Evolutionary conservation across 1,140 invertebrate species (phyloP).

Genomic region (Meteorus sp.): DNA sequence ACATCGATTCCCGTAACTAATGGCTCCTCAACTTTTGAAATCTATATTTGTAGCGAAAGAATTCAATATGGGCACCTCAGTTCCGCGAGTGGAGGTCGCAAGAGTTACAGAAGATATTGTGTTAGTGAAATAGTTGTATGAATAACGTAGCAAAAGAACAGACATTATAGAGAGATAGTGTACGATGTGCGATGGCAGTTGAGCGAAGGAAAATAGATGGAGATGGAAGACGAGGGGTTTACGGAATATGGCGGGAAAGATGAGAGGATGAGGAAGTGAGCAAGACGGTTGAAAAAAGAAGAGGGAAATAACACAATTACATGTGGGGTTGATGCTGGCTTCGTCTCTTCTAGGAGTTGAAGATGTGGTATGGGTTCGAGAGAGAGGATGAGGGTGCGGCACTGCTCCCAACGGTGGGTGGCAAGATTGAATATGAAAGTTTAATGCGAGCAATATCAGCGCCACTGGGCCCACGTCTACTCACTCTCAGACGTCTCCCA

Average conservation of each 20-base stretch:
- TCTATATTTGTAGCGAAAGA: too few species aligned
- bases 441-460: conserved; percentile 54
- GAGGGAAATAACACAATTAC: conserved; percentile 50
- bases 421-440: conserved; percentile 55
- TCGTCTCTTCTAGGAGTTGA: conserved; percentile 29
- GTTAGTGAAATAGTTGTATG: too few species aligned
- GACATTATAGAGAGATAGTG: too few species aligned
- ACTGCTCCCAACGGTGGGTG: conserved; percentile 42
- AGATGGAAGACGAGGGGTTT: conserved; percentile 9
- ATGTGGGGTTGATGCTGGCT: conserved; percentile 46
- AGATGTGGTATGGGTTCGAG: not conserved
- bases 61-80: too few species aligned
- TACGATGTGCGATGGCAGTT: too few species aligned
- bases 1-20: too few species aligned
- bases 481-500: conserved; percentile 27
- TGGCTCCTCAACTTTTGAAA: too few species aligned
- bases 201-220: too few species aligned
- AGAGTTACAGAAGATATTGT: too few species aligned
- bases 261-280: conserved; percentile 13
- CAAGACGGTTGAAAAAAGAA: conserved; percentile 27
- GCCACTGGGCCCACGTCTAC: conserved; percentile 31
- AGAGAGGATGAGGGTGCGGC: conserved; percentile 16
- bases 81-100: too few species aligned
- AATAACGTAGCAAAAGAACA: too few species aligned
- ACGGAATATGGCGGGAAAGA: not conserved